A percentile compares a stretch with the other conserved stretches of the same genome.
These are phyloP conservation scores for Drosophila nikananu DNA, from an alignment of 1,140 invertebrate species.

Conservation along the genomic window DNA sequence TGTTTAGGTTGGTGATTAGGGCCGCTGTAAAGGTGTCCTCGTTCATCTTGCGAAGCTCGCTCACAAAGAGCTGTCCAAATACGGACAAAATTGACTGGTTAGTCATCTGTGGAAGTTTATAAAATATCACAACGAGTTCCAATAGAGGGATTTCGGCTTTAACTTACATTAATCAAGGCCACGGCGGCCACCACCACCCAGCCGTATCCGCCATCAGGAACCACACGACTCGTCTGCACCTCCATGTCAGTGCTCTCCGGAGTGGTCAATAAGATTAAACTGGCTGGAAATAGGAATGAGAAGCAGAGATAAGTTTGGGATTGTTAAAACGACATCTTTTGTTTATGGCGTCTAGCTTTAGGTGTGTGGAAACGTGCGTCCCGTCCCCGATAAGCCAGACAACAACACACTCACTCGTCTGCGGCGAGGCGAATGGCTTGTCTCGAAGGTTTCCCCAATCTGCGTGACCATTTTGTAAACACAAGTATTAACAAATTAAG, in stretches of 20 bases:
- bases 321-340: constrained; percentile 23
- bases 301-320: constrained; percentile 19
- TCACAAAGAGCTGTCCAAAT: constrained; percentile 90
- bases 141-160: no score
- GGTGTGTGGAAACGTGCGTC: constrained; percentile 18
- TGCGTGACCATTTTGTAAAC: constrained; percentile 35
- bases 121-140: not conserved
- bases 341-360: constrained; percentile 26
- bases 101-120: constrained; percentile 87
- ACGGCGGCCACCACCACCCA: constrained; percentile 89
- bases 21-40: constrained; percentile 89
- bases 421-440: constrained; percentile 26
- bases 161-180: constrained; percentile 88
- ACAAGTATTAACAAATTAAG: constrained; percentile 57
- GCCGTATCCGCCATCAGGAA: constrained; percentile 89
- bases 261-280: constrained; percentile 4
- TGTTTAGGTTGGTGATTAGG: constrained; percentile 89
- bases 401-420: constrained; percentile 19
- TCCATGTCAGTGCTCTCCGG: constrained; percentile 46
- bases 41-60: constrained; percentile 88
- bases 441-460: constrained; percentile 3
- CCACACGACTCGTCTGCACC: constrained; percentile 36
- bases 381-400: constrained; percentile 7
- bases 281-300: constrained; percentile 18
- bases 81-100: constrained; percentile 90